Evolutionary conservation across 2,888 invertebrate species (phyloP), one percentile per base, ranked within the genome.

Genomic region (Rugalucina vietnamica): DNA sequence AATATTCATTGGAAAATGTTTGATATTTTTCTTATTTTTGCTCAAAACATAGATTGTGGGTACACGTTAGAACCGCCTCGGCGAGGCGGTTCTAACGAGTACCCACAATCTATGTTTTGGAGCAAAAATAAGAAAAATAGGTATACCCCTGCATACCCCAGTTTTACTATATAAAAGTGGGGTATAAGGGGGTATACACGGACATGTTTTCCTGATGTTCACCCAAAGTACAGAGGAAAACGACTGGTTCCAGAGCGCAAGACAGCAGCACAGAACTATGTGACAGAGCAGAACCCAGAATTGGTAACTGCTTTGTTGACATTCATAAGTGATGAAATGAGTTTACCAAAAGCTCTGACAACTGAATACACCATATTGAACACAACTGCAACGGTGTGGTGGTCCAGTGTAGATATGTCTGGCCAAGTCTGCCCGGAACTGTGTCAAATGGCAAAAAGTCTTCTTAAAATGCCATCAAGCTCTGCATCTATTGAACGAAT

Each of bases 201-300:
- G n/a, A n/a, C n/a, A n/a, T n/a, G n/a, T n/a, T n/a, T n/a, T n/a
- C n/a, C n/a, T n/a, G n/a, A n/a, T n/a, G n/a, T n/a, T n/a, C 86
- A 86, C 75, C 84, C 79, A 43, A 27, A 70, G 65, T 84, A 84
- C 84, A 86, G 74, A 49, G 81, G 82, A 39, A 84, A 79, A 39
- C 80, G 75, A 21, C 79, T 86, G 1, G 5, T 69, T 24, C 49
- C 81, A 29, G 71, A 72, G 1, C 84, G 79, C 18, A 43, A 77
- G 14, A 80, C n/a, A 32, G 69, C 24, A 29, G 84, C 77, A 2
- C 80, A 81, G 34, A 75, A 82, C 14, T n/a, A 65, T 18, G 70
- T 83, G 27, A 39, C 76, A 36, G 37, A 70, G 18, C 49, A n/a
- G 18, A 71, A 54, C 24, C 71, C 76, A 72, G 76, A 70, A 27